Percentiles rank a stretch among this genome's conserved stretches.
phyloP scores from a whole-genome alignment of 2,888 invertebrate species.

The Cryptus armator region DNA sequence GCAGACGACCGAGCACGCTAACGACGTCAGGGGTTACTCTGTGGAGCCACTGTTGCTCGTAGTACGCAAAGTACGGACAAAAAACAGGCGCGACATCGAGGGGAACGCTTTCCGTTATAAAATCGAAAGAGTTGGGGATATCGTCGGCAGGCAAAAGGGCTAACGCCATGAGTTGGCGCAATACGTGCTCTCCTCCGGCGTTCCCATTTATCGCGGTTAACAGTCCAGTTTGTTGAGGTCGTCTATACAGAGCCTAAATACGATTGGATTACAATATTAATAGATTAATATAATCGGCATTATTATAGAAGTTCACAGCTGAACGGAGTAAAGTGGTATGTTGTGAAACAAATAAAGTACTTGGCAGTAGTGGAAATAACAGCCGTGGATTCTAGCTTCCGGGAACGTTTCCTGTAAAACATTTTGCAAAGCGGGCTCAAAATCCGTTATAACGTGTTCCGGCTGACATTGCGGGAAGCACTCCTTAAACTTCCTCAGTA shows the following conservation, averaged over 20 bases:
- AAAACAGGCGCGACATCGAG: background rate
- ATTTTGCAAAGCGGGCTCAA: background rate
- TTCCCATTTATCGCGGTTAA: constrained; percentile 6
- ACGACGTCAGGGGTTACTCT: too few relatives aligned
- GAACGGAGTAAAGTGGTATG: background rate
- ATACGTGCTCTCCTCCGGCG: background rate
- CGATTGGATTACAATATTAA: background rate
- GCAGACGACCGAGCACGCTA: background rate
- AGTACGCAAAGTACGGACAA: background rate
- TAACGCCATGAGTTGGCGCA: constrained; percentile 11
- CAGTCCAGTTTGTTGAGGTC: constrained; percentile 3
- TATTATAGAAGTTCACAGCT: too few relatives aligned
- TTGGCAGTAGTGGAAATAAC: constrained; percentile 16
- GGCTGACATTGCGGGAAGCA: background rate
- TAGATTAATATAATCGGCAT: background rate
- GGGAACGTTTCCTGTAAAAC: constrained; percentile 8
- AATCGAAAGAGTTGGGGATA: background rate
- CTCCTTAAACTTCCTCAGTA: constrained; percentile 7
- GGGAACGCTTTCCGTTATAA: constrained; percentile 1
- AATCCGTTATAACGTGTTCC: background rate
- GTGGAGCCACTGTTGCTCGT: background rate
- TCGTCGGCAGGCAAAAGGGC: background rate
- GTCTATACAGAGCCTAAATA: constrained; percentile 9
- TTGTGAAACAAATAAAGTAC: background rate
- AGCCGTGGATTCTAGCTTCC: constrained; percentile 1